Conservation (phyloP, 2,797 vertebrate genomes). For the Alca torda region DNA sequence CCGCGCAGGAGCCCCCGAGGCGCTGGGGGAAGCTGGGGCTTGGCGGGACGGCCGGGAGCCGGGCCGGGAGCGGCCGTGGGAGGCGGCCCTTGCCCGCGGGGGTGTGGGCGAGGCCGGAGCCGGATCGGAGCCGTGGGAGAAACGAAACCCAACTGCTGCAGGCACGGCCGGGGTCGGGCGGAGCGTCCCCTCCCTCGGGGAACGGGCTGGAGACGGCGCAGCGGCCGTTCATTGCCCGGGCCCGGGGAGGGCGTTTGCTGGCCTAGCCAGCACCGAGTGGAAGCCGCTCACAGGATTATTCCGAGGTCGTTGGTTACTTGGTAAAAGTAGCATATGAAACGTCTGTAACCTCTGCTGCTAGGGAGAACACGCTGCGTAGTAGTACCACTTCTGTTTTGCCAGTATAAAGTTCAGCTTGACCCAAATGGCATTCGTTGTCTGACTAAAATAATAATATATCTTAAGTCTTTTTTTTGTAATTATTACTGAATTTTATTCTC, state of each 20-base stretch:
- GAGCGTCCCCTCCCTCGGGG: not conserved
- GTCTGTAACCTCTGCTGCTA: not conserved
- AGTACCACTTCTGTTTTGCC: rapidly evolving
- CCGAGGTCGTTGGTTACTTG: not conserved
- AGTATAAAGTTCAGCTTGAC: not conserved
- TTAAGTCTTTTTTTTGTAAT: too few species aligned
- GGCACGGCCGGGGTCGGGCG: not conserved
- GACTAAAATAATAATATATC: not conserved
- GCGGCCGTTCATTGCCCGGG: not conserved
- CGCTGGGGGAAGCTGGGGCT: not conserved
- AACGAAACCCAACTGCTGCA: not conserved
- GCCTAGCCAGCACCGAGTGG: rapidly evolving
- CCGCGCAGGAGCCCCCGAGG: not conserved
- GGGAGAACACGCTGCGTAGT: rapidly evolving
- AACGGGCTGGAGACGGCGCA: rapidly evolving
- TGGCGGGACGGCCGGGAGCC: too few species aligned
- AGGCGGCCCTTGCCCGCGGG: not conserved
- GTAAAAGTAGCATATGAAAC: rapidly evolving
- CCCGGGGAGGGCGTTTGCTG: not conserved
- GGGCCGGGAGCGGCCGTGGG: not conserved
- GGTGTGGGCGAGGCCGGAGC: not conserved
- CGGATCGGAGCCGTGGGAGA: not conserved
- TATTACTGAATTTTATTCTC: not conserved
- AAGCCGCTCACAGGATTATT: rapidly evolving
- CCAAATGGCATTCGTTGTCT: not conserved